phyloP scores from a whole-genome alignment of 2,888 invertebrate genomes.

The Eledone cirrhosa region DNA sequence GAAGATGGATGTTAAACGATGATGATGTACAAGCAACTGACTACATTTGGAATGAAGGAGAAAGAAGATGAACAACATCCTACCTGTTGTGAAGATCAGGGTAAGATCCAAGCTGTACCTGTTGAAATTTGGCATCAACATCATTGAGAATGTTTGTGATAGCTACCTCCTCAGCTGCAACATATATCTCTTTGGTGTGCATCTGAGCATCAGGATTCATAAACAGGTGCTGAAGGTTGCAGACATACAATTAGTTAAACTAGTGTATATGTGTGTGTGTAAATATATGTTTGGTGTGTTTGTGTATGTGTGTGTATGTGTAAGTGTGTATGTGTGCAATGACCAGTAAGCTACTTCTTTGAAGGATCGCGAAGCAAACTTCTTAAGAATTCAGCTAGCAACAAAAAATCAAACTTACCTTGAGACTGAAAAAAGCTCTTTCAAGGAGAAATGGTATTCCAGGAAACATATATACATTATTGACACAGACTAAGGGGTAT shows the following conservation, averaged over 20 bases:
- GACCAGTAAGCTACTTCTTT: no score
- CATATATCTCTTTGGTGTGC: conserved; percentile 61
- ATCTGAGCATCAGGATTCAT: conserved; percentile 58
- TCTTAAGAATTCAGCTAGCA: no score
- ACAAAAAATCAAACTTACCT: conserved; percentile 45
- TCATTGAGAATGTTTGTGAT: conserved; percentile 68
- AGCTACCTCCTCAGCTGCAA: conserved; percentile 65
- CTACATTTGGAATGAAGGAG: no score
- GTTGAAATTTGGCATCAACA: conserved; percentile 68
- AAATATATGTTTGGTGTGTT: no score
- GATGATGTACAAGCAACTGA: no score
- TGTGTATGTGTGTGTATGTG: no score
- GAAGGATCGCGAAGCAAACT: no score
- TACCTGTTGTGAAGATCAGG: conserved; percentile 69
- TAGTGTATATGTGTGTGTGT: no score
- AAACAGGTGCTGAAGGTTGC: conserved; percentile 58
- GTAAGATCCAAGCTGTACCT: conserved; percentile 73
- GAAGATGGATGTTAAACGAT: no score
- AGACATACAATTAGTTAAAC: no score
- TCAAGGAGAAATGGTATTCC: conserved; percentile 74
- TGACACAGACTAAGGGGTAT: conserved; percentile 69
- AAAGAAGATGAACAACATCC: not conserved
- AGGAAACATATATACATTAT: conserved; percentile 78
- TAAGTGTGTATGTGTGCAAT: no score
- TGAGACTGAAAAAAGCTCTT: conserved; percentile 66